Evolutionary conservation across 2,113 vertebrate species (phyloP).

Genomic region (Gorsachius goisagi): DNA sequence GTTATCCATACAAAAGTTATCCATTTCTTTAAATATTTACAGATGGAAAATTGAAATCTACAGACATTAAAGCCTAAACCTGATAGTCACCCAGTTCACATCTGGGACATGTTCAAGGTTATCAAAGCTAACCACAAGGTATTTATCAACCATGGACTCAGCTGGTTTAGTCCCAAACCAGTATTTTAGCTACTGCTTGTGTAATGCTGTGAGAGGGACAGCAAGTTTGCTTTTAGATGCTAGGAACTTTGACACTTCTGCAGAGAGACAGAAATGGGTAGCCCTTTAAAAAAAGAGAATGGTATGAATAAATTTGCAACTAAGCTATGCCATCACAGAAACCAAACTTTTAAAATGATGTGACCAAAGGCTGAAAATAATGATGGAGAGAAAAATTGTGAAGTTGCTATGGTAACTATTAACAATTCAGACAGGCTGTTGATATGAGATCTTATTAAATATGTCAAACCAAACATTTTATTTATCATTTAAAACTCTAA

Average conservation of each 20-base stretch:
- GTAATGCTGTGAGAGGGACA: not conserved
- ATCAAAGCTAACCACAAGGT: not conserved
- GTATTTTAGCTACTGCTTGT: not conserved
- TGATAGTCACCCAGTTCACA: not conserved
- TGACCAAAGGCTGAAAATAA: constrained; percentile 55
- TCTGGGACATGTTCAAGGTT: not conserved
- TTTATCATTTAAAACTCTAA: constrained; percentile 42
- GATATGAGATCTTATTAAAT: constrained; percentile 49
- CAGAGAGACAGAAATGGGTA: not conserved
- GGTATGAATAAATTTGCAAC: constrained; percentile 31
- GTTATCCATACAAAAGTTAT: not conserved
- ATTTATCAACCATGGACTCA: not conserved
- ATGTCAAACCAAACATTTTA: constrained; percentile 56
- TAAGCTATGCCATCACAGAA: constrained; percentile 1
- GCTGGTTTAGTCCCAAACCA: not conserved
- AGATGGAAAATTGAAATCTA: not conserved
- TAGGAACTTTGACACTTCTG: not conserved
- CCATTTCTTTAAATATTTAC: not conserved
- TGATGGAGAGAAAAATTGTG: constrained; percentile 28
- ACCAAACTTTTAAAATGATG: constrained; percentile 33
- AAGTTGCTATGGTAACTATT: constrained; percentile 60
- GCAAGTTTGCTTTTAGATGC: constrained; percentile 2
- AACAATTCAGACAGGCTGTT: constrained; percentile 59
- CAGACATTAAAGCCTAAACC: not conserved
- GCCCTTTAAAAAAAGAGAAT: constrained; percentile 11